These are phyloP conservation scores for Xenus cinereus DNA, from an alignment of 2,113 vertebrate species.

Conservation along the genomic window DNA sequence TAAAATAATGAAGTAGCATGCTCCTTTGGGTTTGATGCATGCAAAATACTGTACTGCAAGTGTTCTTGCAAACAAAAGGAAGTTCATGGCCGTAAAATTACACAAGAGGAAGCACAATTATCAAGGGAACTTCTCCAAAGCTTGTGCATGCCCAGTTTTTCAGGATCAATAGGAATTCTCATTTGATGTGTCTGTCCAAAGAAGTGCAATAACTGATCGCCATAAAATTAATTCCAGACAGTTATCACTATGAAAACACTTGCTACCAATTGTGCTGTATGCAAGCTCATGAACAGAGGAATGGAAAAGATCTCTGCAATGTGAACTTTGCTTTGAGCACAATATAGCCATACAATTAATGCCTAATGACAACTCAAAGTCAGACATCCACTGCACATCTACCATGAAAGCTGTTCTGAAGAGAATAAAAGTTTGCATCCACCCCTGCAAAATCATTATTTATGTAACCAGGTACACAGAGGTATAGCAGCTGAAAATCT, in stretches of 20 bases:
- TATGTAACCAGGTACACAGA: fast-evolving
- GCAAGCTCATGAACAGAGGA: background rate
- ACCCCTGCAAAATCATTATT: background rate
- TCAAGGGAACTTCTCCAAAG: background rate
- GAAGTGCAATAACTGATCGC: background rate
- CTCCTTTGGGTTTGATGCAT: background rate
- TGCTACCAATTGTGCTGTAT: background rate
- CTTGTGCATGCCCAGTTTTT: background rate
- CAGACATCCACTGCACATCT: background rate
- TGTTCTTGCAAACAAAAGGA: background rate
- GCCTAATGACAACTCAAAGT: background rate
- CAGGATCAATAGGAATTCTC: background rate
- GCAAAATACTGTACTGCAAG: background rate
- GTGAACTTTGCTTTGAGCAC: background rate
- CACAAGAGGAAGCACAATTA: background rate
- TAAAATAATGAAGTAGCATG: background rate
- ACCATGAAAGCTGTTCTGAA: background rate
- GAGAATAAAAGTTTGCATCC: background rate
- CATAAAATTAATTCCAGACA: background rate
- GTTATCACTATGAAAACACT: background rate
- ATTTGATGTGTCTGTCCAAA: background rate
- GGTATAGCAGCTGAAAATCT: background rate
- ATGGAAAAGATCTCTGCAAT: background rate
- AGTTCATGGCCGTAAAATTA: background rate
- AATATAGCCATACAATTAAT: background rate